Base-by-base conservation (phyloP, 2,888 invertebrate genomes). In the Caradrina clavipalpis region DNA sequence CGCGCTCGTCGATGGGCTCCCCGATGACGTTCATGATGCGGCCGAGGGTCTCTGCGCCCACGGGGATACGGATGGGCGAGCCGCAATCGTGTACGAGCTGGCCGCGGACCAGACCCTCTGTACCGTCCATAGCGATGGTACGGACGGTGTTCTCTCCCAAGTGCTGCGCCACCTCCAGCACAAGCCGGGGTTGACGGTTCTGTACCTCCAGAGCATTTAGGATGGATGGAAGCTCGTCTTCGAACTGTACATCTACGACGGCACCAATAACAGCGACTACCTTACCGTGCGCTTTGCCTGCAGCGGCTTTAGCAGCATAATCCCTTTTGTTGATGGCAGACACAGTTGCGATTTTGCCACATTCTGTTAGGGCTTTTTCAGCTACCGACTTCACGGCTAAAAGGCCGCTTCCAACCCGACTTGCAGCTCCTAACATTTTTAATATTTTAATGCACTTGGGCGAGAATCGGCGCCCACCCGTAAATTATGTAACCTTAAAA, bases 211-310 rank as follows among this genome's bases (percentile, higher is more conserved):
- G 96, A 66, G 99, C 99, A 96, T 99, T 99, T 77, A 99, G 97
- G 93, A 99, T 99, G 63, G 99, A 97, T 67, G 99, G 99, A 63
- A 99, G 97, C 66, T 97, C 97, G 83, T 98, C 98, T 73, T 99
- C 99, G 91, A 99, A 99, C 93, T 99, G 99, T 13, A 99, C 99
- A 92, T 99, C 99, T 64, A 99, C 99, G 21, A 99, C 99, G 91
- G 99, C 99, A 97, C 99, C 99, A 92, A 99, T 99, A 68, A 99
- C 99, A 66, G 99, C 99, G 49, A 99, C 98, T 80, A 99, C 97
- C 91, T 96, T 97, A 86, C 98, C 98, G 87, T 96, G 91, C 2
- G 76, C 92, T 74, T 87, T 88, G 62, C 85, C 90, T 73, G 89
- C 81, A 19, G 90, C 88, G 39, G 89, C 87, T 86, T 92, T 91